A percentile compares a stretch with the other conserved stretches of the same genome.
Conservation (phyloP, 1,140 invertebrate genomes). For the Tyrophagus putrescentiae region DNA sequence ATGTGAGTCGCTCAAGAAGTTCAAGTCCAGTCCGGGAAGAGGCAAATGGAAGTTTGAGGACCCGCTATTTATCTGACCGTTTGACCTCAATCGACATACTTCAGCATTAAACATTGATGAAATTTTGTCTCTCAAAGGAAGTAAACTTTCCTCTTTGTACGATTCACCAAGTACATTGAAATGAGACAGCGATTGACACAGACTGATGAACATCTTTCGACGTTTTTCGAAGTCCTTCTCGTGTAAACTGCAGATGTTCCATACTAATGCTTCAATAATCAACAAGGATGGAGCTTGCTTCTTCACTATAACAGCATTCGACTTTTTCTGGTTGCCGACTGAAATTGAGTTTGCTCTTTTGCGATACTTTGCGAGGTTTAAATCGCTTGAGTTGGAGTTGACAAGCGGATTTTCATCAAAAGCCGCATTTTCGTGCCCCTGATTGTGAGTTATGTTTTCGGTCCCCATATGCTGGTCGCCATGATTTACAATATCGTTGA, state of each 20-base stretch:
- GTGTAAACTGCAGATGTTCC: conserved; percentile 4
- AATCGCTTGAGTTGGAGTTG: too few relatives aligned
- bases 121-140: conserved; percentile 11
- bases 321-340: not conserved
- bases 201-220: conserved; percentile 38
- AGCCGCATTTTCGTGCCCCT: too few relatives aligned
- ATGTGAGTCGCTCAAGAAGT: not conserved
- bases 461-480: too few relatives aligned
- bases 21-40: not conserved
- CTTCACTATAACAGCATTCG: not conserved
- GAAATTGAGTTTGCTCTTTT: not conserved
- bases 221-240: conserved; percentile 42
- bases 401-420: too few relatives aligned
- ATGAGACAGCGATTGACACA: conserved; percentile 41
- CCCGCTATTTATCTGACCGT: not conserved
- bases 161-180: conserved; percentile 51
- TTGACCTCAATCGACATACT: not conserved
- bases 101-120: not conserved
- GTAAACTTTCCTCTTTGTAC: conserved; percentile 42
- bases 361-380: too few relatives aligned
- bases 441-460: too few relatives aligned
- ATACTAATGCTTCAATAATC: conserved; percentile 18
- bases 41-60: conserved; percentile 22
- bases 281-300: conserved; percentile 15
- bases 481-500: too few relatives aligned